phyloP scores from a whole-genome alignment of 1,140 invertebrate genomes.

The Schlechtendalia chinensis region DNA sequence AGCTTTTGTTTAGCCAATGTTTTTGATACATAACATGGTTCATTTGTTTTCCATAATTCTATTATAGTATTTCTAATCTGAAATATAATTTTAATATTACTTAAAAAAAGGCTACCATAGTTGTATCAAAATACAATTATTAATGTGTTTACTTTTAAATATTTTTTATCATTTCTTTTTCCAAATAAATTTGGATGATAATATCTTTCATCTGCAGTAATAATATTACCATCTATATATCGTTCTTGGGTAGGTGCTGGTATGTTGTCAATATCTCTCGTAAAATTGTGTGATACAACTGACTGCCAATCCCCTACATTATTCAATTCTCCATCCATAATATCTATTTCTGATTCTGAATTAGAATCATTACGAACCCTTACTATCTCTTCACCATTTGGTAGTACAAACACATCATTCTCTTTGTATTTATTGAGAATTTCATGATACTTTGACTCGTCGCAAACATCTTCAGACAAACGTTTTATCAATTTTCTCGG shows the following conservation, averaged over 20 bases:
- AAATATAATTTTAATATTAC: conserved; percentile 18
- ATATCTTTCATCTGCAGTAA: conserved; percentile 62
- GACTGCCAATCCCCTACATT: conserved; percentile 20
- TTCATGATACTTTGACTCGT: conserved; percentile 30
- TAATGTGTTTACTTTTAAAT: conserved; percentile 40
- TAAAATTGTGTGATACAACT: background rate
- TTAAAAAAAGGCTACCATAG: background rate
- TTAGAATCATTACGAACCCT: conserved; percentile 36
- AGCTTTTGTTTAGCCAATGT: conserved; percentile 62
- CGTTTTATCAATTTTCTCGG: conserved; percentile 34
- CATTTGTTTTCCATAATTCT: conserved; percentile 60
- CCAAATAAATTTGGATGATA: conserved; percentile 65
- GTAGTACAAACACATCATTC: conserved; percentile 38
- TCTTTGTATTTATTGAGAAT: conserved; percentile 44
- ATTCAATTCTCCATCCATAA: conserved; percentile 28
- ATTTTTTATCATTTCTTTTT: conserved; percentile 59
- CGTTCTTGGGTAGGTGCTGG: conserved; percentile 58
- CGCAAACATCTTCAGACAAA: conserved; percentile 30
- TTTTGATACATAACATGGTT: conserved; percentile 65
- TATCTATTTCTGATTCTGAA: conserved; percentile 40
- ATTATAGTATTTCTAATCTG: conserved; percentile 65
- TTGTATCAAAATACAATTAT: conserved; percentile 19
- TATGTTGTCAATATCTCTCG: conserved; percentile 44
- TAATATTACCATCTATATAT: conserved; percentile 55
- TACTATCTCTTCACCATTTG: conserved; percentile 42